phyloP scores from a whole-genome alignment of 2,797 vertebrate species.

The Tokudaia muenninki region DNA sequence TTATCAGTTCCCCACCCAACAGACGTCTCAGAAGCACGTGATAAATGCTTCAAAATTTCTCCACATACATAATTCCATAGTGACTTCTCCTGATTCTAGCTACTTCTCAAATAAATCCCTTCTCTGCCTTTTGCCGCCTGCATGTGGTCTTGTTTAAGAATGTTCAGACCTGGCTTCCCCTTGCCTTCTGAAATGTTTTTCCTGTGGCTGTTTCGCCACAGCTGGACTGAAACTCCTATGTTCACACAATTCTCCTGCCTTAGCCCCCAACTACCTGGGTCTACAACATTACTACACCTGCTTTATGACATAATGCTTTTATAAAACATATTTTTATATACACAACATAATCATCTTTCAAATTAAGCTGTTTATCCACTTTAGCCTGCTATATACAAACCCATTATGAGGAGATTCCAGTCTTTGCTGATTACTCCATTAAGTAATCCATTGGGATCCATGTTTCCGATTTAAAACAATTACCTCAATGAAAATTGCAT shows the following conservation, averaged over 20 bases:
- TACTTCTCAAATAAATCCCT: background rate
- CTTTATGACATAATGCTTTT: slow-evolving; percentile 27
- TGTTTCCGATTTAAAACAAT: slow-evolving; percentile 65
- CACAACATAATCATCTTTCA: slow-evolving; percentile 54
- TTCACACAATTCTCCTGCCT: background rate
- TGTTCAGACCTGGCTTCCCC: background rate
- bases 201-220: background rate
- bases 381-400: slow-evolving; percentile 52
- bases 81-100: background rate
- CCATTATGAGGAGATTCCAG: slow-evolving; percentile 49
- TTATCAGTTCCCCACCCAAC: background rate
- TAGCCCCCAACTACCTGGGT: background rate
- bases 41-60: slow-evolving; percentile 37
- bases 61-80: background rate
- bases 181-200: background rate
- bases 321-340: slow-evolving; percentile 21
- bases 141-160: background rate
- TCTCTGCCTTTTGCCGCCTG: background rate
- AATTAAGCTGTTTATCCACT: slow-evolving; percentile 66
- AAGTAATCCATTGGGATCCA: slow-evolving; percentile 53
- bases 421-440: slow-evolving; percentile 69
- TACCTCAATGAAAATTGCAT: slow-evolving; percentile 65
- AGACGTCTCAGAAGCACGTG: slow-evolving; percentile 11
- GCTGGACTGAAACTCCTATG: background rate
- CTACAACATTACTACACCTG: background rate